Evolutionary conservation across 2,797 vertebrate species (phyloP).

Genomic region (Neosalanx taihuensis): DNA sequence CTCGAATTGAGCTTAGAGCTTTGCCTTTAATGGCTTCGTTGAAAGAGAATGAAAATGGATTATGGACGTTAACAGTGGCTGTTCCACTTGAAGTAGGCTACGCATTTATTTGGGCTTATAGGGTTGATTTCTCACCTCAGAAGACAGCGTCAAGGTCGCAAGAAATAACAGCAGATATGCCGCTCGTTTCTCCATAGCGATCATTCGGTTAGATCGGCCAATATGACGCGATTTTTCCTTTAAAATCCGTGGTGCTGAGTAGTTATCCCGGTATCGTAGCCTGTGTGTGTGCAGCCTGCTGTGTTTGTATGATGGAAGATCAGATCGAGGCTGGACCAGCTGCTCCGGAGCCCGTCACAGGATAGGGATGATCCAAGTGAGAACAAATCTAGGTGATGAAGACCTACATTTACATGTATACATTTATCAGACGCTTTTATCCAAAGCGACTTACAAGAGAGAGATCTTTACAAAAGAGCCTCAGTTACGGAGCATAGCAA

Average conservation of each 20-base stretch:
- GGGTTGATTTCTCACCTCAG: conserved; percentile 67
- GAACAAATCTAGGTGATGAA: not conserved
- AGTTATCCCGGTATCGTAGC: conserved; percentile 24
- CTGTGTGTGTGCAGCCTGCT: conserved; percentile 26
- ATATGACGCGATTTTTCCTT: conserved; percentile 27
- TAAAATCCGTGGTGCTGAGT: conserved; percentile 22
- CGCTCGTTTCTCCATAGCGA: conserved; percentile 66
- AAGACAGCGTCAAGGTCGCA: conserved; percentile 74
- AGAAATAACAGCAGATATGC: conserved; percentile 68
- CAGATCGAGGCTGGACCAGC: conserved; percentile 32
- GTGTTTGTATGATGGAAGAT: conserved; percentile 48
- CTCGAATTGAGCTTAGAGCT: too few species aligned
- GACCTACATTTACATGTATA: not conserved
- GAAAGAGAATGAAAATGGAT: conserved; percentile 12
- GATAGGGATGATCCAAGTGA: not conserved
- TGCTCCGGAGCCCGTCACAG: conserved; percentile 41
- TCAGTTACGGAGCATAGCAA: too few species aligned
- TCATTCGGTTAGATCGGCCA: conserved; percentile 46
- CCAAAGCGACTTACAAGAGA: too few species aligned
- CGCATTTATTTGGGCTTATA: not conserved
- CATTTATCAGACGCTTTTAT: too few species aligned
- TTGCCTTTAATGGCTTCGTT: too few species aligned
- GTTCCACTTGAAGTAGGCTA: not conserved
- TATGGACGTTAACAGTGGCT: not conserved
- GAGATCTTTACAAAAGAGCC: too few species aligned